A percentile compares a stretch with the other conserved stretches of the same genome.
phyloP scores from a whole-genome alignment of 2,888 invertebrate species.

The Apamea epomidion region DNA sequence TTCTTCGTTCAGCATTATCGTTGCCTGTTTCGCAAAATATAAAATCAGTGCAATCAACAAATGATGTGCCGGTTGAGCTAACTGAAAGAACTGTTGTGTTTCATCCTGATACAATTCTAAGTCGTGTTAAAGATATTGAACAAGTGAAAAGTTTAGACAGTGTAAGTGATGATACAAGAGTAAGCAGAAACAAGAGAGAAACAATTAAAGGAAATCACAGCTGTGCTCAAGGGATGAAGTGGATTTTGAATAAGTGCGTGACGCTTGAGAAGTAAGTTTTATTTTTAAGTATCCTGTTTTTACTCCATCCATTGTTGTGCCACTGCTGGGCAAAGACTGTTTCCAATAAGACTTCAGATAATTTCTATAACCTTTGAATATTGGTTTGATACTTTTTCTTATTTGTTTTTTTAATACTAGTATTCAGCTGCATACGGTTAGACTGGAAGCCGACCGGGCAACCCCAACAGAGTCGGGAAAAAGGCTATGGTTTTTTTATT shows the following conservation, averaged over 20 bases:
- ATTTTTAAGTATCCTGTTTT: not conserved
- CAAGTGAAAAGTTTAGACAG: not conserved
- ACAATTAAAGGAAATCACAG: not conserved
- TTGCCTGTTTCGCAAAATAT: not conserved
- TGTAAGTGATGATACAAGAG: not conserved
- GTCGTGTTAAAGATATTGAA: not conserved
- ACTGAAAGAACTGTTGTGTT: not conserved
- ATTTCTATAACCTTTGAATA: not conserved
- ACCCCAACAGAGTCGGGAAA: too few species aligned
- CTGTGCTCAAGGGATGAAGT: not conserved
- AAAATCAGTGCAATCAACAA: constrained; percentile 11
- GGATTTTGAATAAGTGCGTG: not conserved
- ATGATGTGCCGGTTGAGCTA: too few species aligned
- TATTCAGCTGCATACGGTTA: too few species aligned
- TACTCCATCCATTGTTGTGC: not conserved
- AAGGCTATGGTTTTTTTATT: too few species aligned
- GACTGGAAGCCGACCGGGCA: too few species aligned
- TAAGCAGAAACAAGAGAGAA: constrained; percentile 13
- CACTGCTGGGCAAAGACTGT: too few species aligned
- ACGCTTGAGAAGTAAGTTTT: constrained; percentile 6
- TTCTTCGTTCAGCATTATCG: not conserved
- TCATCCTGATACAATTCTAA: not conserved
- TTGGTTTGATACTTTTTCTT: not conserved
- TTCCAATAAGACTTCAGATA: not conserved
- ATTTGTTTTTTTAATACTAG: too few species aligned